phyloP scores from a whole-genome alignment of 1,140 invertebrate species.

The Calycopis cecrops region DNA sequence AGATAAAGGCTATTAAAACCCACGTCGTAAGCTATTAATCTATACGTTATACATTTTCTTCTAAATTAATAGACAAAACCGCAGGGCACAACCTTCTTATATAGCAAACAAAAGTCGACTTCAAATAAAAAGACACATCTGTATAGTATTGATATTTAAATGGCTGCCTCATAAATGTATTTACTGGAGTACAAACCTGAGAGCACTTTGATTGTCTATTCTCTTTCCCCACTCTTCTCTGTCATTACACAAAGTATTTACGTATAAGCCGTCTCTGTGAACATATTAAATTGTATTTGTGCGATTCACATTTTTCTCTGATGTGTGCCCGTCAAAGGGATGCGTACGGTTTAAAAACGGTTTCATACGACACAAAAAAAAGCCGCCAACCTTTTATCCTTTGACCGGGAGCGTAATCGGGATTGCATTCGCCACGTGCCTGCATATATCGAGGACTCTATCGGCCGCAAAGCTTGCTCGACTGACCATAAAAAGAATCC shows the following conservation, averaged over 20 bases:
- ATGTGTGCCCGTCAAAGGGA: slow-evolving; percentile 41
- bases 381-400: slow-evolving; percentile 43
- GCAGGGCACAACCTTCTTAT: too few species aligned
- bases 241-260: slow-evolving; percentile 6
- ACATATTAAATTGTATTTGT: slow-evolving; percentile 11
- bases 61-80: too few species aligned
- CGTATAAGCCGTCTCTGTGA: slow-evolving; percentile 8
- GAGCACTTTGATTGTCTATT: slow-evolving; percentile 9
- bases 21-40: too few species aligned
- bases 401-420: slow-evolving; percentile 53
- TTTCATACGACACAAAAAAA: slow-evolving; percentile 39
- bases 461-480: slow-evolving; percentile 36
- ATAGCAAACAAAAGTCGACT: too few species aligned
- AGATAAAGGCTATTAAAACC: too few species aligned
- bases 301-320: slow-evolving; percentile 30
- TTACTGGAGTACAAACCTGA: neutral
- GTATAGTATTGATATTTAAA: neutral
- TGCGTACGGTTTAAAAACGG: slow-evolving; percentile 48
- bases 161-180: neutral
- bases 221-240: neutral
- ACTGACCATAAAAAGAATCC: slow-evolving; percentile 57
- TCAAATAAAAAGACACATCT: too few species aligned
- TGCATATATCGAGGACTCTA: slow-evolving; percentile 28
- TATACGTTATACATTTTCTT: too few species aligned
- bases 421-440: slow-evolving; percentile 43